Evolutionary conservation across 2,888 invertebrate genomes (phyloP).

Genomic region (Tillus elongatus): DNA sequence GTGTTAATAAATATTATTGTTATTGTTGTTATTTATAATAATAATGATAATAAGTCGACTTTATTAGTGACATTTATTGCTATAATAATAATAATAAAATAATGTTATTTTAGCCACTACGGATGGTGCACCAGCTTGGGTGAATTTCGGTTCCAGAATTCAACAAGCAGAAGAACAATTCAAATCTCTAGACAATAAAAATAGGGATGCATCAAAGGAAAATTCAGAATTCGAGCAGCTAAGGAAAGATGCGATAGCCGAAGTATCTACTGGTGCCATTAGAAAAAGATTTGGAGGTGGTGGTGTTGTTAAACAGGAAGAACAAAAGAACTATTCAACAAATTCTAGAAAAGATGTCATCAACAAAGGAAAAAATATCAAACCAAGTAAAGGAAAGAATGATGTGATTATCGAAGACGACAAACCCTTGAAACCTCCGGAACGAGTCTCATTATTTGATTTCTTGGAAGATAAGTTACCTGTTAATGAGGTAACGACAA

Average conservation of each 20-base stretch:
- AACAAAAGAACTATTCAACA: conserved; percentile 11
- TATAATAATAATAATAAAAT: not conserved
- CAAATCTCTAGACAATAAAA: conserved; percentile 55
- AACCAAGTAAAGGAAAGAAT: conserved; percentile 10
- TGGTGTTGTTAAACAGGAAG: conserved; percentile 22
- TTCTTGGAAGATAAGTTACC: conserved; percentile 75
- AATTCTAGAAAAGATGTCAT: conserved; percentile 16
- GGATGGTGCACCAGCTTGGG: conserved; percentile 84
- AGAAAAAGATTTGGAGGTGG: conserved; percentile 49
- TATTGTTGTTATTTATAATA: no score
- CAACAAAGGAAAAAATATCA: conserved; percentile 10
- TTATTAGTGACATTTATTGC: no score
- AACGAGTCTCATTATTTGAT: conserved; percentile 71
- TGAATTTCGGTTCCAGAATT: conserved; percentile 77
- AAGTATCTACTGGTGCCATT: conserved; percentile 61
- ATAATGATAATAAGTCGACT: no score
- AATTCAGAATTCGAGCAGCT: conserved; percentile 84
- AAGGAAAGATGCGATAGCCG: conserved; percentile 81
- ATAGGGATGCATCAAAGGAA: conserved; percentile 55
- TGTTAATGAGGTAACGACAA: no score
- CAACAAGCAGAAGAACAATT: conserved; percentile 55
- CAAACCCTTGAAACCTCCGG: conserved; percentile 61
- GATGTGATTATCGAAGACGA: conserved; percentile 32
- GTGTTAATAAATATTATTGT: no score
- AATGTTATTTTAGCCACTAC: conserved; percentile 46